These are phyloP conservation scores for Drosophila monieri DNA, from an alignment of 2,888 invertebrate species.

Conservation along the genomic window DNA sequence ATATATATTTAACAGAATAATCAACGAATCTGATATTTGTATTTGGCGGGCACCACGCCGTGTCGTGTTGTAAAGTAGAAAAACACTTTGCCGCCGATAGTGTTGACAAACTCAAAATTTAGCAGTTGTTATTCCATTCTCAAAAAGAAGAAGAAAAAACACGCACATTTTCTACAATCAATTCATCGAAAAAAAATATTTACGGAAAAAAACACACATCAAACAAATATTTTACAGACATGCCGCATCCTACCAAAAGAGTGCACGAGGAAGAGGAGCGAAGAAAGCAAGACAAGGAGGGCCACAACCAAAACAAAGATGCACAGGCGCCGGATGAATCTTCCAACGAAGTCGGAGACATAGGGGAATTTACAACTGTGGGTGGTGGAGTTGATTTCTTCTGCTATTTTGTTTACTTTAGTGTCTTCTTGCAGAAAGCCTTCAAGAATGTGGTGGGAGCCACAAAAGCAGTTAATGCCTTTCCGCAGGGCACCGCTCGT, in stretches of 20 bases:
- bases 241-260: constrained; percentile 56
- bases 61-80: constrained; percentile 26
- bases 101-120: constrained; percentile 62
- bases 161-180: constrained; percentile 67
- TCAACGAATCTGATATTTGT: constrained; percentile 9
- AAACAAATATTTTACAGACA: constrained; percentile 23
- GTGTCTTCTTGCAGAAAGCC: constrained; percentile 83
- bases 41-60: constrained; percentile 7
- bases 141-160: constrained; percentile 65
- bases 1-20: constrained; percentile 15
- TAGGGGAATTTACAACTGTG: constrained; percentile 80
- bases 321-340: neutral
- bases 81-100: constrained; percentile 52
- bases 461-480: constrained; percentile 88
- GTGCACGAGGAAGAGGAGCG: constrained; percentile 14
- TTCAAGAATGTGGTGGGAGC: constrained; percentile 88
- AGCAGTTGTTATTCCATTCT: constrained; percentile 52
- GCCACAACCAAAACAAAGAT: neutral
- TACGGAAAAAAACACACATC: constrained; percentile 12
- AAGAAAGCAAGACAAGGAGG: constrained; percentile 9
- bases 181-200: constrained; percentile 12
- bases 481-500: constrained; percentile 89
- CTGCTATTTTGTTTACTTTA: neutral
- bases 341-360: neutral
- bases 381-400: neutral